Conservation (phyloP, 2,797 vertebrate species). For the Erethizon dorsatum region DNA sequence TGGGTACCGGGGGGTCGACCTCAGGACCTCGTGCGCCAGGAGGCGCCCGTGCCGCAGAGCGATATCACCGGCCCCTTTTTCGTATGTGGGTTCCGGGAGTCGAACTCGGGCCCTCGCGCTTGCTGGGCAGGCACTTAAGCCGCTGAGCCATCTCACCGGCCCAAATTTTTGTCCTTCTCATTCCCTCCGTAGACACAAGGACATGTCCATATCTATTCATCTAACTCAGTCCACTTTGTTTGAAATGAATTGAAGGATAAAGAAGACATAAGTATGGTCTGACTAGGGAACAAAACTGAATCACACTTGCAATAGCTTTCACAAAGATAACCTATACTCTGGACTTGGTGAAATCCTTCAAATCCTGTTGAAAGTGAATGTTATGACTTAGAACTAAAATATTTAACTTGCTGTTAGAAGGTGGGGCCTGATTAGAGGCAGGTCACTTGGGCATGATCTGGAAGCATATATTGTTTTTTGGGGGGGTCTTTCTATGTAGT, state of each 20-base stretch:
- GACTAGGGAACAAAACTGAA: background rate
- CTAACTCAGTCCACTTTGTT: slow-evolving; percentile 34
- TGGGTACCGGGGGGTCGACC: no score
- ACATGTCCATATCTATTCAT: slow-evolving; percentile 16
- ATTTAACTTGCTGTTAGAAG: background rate
- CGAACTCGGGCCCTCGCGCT: no score
- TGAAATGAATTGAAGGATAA: slow-evolving; percentile 1
- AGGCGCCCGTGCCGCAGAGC: no score
- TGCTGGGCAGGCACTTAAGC: no score
- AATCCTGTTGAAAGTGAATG: background rate
- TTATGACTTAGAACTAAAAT: background rate
- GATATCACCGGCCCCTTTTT: no score
- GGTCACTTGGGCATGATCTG: background rate
- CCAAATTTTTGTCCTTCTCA: slow-evolving; percentile 35
- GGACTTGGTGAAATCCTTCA: background rate
- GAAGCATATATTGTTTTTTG: background rate
- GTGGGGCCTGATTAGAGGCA: background rate
- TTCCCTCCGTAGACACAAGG: background rate
- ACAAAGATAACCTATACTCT: background rate
- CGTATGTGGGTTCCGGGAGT: no score
- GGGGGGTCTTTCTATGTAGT: background rate
- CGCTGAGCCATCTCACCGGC: no score
- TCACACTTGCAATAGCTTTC: background rate
- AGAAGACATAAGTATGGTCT: background rate
- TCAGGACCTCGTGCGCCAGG: no score